phyloP scores from a whole-genome alignment of 2,797 vertebrate genomes.

The Clarias platycephalus region DNA sequence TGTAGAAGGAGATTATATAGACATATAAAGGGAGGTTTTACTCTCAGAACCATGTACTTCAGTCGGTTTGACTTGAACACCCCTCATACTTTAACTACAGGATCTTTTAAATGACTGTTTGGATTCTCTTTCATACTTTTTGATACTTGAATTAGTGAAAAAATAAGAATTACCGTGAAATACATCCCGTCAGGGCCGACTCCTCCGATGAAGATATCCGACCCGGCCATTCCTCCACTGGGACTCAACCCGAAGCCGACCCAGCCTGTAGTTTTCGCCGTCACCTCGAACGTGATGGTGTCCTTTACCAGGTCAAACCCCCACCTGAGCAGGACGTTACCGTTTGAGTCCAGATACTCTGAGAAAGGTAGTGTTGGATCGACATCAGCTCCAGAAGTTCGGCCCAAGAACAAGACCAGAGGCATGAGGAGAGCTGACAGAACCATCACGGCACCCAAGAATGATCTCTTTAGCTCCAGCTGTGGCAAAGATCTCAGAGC shows the following conservation, averaged over 20 bases:
- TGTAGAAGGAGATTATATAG: too few species aligned
- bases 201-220: slow-evolving; percentile 77
- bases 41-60: too few species aligned
- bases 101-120: not conserved
- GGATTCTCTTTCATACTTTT: not conserved
- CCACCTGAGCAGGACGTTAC: slow-evolving; percentile 67
- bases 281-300: slow-evolving; percentile 72
- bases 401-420: slow-evolving; percentile 48
- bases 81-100: not conserved
- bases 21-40: too few species aligned
- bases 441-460: slow-evolving; percentile 58
- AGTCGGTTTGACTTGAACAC: too few species aligned
- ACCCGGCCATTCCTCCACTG: slow-evolving; percentile 65
- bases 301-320: slow-evolving; percentile 69
- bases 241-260: slow-evolving; percentile 76
- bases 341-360: slow-evolving; percentile 68
- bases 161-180: slow-evolving; percentile 74
- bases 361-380: slow-evolving; percentile 65
- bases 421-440: slow-evolving; percentile 33
- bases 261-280: slow-evolving; percentile 74
- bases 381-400: slow-evolving; percentile 38
- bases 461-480: not conserved
- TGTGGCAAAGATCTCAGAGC: not conserved
- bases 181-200: slow-evolving; percentile 66
- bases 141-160: not conserved